A percentile compares a stretch with the other conserved stretches of the same genome.
Evolutionary conservation across 2,888 invertebrate species (phyloP).

Genomic region (Mycogona germanica): DNA sequence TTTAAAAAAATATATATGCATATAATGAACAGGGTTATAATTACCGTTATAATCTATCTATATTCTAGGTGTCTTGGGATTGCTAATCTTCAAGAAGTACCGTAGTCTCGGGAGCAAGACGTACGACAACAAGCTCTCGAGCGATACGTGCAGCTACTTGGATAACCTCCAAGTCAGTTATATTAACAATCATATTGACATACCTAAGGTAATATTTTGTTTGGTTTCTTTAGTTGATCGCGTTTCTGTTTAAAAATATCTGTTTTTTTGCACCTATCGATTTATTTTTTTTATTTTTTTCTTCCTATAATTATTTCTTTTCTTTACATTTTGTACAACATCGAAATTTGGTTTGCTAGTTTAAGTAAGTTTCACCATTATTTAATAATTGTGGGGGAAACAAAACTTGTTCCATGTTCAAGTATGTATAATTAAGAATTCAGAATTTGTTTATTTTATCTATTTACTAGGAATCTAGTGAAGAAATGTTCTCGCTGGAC

Average conservation of each 20-base stretch:
- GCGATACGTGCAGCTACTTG: constrained; percentile 24
- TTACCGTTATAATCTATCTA: neutral
- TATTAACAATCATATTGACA: constrained; percentile 25
- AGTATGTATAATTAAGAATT: neutral
- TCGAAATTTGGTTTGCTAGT: too few relatives aligned
- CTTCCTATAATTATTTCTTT: too few relatives aligned
- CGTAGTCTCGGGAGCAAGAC: neutral
- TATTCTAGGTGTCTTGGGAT: constrained; percentile 2
- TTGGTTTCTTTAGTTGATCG: too few relatives aligned
- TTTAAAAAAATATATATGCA: neutral
- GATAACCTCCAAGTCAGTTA: constrained; percentile 26
- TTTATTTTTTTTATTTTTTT: too few relatives aligned
- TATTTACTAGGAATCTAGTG: constrained; percentile 68
- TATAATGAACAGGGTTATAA: neutral
- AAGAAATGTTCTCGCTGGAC: constrained; percentile 88
- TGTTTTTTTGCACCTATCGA: too few relatives aligned
- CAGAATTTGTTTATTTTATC: constrained; percentile 8
- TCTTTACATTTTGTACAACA: too few relatives aligned
- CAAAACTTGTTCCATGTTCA: too few relatives aligned
- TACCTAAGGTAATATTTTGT: constrained; percentile 24
- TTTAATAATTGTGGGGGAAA: too few relatives aligned
- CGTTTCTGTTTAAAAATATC: too few relatives aligned
- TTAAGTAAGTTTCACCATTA: too few relatives aligned
- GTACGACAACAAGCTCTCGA: constrained; percentile 22
- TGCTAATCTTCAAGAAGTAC: neutral